A percentile compares a stretch with the other conserved stretches of the same genome.
Evolutionary conservation across 2,113 vertebrate genomes (phyloP).

Genomic region (Cheirogaleus medius): DNA sequence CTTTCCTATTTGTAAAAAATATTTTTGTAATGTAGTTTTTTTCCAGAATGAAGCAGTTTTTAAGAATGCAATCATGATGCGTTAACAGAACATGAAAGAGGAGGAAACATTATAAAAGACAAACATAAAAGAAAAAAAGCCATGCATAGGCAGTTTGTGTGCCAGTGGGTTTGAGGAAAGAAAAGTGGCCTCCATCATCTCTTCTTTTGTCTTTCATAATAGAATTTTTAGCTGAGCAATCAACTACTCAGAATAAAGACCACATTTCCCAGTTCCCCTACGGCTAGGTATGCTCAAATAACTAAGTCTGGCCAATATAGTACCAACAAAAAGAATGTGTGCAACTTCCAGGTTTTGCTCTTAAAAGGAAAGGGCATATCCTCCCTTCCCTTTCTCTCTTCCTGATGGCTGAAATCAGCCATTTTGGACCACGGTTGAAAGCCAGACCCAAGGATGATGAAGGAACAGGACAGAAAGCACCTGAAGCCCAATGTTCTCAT

Average conservation of each 20-base stretch:
- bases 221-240: neutral
- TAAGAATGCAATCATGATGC: neutral
- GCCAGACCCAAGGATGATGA: neutral
- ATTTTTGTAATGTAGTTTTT: neutral
- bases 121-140: neutral
- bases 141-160: neutral
- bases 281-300: neutral
- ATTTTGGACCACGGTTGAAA: neutral
- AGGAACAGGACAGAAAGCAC: neutral
- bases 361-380: neutral
- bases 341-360: neutral
- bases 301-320: neutral
- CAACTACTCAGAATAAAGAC: neutral
- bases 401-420: neutral
- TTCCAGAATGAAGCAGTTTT: neutral
- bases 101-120: neutral
- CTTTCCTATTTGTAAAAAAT: neutral
- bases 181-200: neutral
- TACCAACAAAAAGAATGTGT: neutral
- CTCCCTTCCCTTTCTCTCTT: neutral
- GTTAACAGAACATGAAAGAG: conserved; percentile 36
- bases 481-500: neutral
- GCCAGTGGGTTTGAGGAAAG: neutral
- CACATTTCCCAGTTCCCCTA: conserved; percentile 9
- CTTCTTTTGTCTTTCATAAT: neutral